These are phyloP conservation scores for Coenobita brevimanus DNA, from an alignment of 1,140 invertebrate genomes.

Conservation along the genomic window DNA sequence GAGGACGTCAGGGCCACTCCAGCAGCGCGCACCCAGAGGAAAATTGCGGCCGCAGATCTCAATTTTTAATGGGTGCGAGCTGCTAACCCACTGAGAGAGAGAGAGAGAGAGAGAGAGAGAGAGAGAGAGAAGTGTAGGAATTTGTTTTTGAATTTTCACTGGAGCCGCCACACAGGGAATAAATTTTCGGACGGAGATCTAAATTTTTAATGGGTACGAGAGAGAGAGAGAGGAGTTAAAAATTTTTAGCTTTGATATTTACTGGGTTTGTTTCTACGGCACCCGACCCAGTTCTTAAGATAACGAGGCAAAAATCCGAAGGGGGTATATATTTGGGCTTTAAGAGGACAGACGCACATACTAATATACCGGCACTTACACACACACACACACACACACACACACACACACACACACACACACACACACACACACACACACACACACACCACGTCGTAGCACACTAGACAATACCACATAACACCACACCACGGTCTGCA, in stretches of 20 bases:
- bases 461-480: not conserved
- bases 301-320: no score
- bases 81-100: not conserved
- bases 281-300: no score
- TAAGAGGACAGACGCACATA: not conserved
- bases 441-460: not conserved
- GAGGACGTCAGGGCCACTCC: no score
- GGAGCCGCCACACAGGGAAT: not conserved
- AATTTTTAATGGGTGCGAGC: not conserved
- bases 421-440: not conserved
- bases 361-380: not conserved
- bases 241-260: no score
- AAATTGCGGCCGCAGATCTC: not conserved
- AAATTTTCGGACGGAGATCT: not conserved
- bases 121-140: not conserved
- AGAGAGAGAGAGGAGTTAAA: no score
- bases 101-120: conserved; percentile 20
- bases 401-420: not conserved
- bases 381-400: not conserved
- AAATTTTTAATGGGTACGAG: not conserved
- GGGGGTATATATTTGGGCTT: no score
- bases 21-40: not conserved
- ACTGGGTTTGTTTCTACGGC: no score
- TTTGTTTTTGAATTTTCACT: not conserved
- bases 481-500: not conserved